These are phyloP conservation scores for Cheilosia soror DNA, from an alignment of 2,888 invertebrate genomes.

Conservation along the genomic window DNA sequence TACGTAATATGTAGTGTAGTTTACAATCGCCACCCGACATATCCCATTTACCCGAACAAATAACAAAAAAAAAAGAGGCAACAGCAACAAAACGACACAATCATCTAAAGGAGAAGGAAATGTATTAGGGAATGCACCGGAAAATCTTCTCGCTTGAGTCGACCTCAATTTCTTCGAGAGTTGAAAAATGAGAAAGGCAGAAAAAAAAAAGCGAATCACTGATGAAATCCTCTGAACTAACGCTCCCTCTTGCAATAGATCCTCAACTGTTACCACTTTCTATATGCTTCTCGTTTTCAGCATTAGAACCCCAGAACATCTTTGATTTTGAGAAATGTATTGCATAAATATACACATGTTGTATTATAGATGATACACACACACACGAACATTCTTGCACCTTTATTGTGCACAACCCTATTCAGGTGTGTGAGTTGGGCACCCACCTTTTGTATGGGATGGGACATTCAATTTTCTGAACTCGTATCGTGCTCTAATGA, in stretches of 20 bases:
- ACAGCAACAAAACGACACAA: constrained; percentile 64
- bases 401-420: constrained; percentile 13
- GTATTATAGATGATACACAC: constrained; percentile 1
- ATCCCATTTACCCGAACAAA: constrained; percentile 48
- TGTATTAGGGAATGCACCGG: constrained; percentile 72
- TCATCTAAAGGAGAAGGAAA: constrained; percentile 70
- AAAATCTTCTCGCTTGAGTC: constrained; percentile 72
- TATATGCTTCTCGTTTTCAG: background rate
- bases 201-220: constrained; percentile 13
- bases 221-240: constrained; percentile 63
- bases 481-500: constrained; percentile 50
- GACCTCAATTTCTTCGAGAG: constrained; percentile 70
- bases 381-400: background rate
- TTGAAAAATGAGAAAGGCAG: constrained; percentile 62
- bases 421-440: constrained; percentile 3
- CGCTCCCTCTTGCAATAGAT: constrained; percentile 56
- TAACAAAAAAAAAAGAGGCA: constrained; percentile 25
- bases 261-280: constrained; percentile 32
- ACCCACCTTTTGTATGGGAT: constrained; percentile 22
- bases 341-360: constrained; percentile 24
- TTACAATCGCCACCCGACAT: constrained; percentile 39
- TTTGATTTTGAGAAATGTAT: constrained; percentile 69
- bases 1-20: constrained; percentile 56
- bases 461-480: background rate
- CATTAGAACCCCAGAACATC: constrained; percentile 30